phyloP scores from a whole-genome alignment of 2,888 invertebrate species.

The Caenorhabditis sp. region DNA sequence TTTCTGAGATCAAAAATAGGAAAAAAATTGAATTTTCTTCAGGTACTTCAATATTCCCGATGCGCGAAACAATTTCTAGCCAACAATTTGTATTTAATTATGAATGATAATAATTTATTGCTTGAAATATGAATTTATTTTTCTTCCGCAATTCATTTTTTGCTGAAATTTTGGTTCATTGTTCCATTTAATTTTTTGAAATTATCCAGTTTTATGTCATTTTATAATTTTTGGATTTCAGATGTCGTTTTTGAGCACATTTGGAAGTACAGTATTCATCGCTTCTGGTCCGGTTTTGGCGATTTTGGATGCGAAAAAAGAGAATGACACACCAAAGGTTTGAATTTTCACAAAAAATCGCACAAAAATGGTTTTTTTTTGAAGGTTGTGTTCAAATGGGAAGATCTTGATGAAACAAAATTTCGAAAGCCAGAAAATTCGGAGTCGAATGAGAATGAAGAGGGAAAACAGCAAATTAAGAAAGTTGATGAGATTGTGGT shows the following conservation, averaged over 20 bases:
- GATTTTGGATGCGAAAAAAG: conserved; percentile 8
- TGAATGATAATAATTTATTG: background rate
- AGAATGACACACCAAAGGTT: background rate
- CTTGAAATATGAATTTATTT: background rate
- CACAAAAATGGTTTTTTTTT: conserved; percentile 4
- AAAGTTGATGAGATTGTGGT: conserved; percentile 2
- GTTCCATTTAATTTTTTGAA: background rate
- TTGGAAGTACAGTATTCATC: conserved; percentile 2
- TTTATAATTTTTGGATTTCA: conserved; percentile 6
- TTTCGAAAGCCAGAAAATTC: background rate
- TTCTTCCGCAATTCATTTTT: background rate
- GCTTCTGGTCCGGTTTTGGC: conserved; percentile 10
- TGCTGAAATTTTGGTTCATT: background rate
- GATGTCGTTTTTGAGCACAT: conserved; percentile 24
- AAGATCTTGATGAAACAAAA: background rate
- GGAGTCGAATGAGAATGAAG: background rate
- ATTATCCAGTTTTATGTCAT: too few species aligned
- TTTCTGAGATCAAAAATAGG: background rate
- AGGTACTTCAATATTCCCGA: conserved; percentile 42
- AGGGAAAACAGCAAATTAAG: background rate
- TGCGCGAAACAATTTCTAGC: conserved; percentile 14
- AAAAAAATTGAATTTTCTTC: background rate
- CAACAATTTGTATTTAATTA: background rate
- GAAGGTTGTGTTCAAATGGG: conserved; percentile 3
- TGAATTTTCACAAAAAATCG: too few species aligned